phyloP scores from a whole-genome alignment of 2,888 invertebrate genomes.

The Nymphalis c-album region DNA sequence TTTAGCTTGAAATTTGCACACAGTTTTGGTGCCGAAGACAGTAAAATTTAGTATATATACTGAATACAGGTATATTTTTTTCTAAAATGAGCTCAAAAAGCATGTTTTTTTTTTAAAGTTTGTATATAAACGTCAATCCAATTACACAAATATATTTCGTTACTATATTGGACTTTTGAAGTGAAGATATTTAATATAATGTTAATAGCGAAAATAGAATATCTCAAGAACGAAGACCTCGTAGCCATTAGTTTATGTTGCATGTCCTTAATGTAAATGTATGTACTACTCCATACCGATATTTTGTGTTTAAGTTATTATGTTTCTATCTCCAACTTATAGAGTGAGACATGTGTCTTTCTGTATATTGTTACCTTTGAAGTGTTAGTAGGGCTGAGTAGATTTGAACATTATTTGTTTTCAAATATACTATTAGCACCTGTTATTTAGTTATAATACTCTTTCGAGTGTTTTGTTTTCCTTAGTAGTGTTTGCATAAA shows the following conservation, averaged over 20 bases:
- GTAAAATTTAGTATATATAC: too few species aligned
- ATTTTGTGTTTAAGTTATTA: slow-evolving; percentile 23
- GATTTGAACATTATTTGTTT: neutral
- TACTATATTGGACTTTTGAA: neutral
- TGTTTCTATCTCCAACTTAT: slow-evolving; percentile 19
- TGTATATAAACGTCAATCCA: neutral
- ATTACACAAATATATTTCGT: neutral
- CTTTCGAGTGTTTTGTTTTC: too few species aligned
- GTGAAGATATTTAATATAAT: slow-evolving; percentile 6
- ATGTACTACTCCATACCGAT: slow-evolving; percentile 18
- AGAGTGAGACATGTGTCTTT: slow-evolving; percentile 24
- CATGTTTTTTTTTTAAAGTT: too few species aligned
- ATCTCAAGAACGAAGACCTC: slow-evolving; percentile 2
- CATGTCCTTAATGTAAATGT: slow-evolving; percentile 24
- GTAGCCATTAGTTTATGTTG: slow-evolving; percentile 17
- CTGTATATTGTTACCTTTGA: slow-evolving; percentile 4
- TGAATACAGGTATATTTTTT: too few species aligned
- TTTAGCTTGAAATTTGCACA: too few species aligned
- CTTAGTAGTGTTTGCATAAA: slow-evolving; percentile 1
- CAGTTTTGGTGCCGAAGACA: too few species aligned
- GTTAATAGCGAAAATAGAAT: slow-evolving; percentile 10
- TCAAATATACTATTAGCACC: too few species aligned
- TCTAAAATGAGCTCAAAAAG: too few species aligned
- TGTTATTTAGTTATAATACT: too few species aligned
- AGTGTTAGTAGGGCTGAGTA: neutral